Conservation (phyloP, 2,797 vertebrate species). For the Varecia variegata region DNA sequence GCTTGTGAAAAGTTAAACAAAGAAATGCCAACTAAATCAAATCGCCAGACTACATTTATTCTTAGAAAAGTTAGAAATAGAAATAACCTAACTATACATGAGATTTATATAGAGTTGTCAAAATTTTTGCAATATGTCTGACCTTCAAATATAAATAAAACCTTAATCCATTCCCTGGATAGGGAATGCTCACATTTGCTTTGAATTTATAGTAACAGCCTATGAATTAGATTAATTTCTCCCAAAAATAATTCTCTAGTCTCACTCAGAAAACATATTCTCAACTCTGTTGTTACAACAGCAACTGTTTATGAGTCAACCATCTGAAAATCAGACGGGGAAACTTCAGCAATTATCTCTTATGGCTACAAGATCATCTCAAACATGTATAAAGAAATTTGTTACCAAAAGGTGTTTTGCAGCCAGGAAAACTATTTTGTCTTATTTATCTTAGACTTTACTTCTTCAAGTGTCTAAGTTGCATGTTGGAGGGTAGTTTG, state of each 20-base stretch:
- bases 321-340: neutral
- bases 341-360: neutral
- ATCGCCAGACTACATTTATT: neutral
- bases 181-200: neutral
- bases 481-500: neutral
- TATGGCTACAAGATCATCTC: neutral
- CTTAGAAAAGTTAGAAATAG: conserved; percentile 6
- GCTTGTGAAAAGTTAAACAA: neutral
- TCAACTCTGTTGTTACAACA: neutral
- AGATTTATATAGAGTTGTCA: neutral
- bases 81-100: neutral
- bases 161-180: neutral
- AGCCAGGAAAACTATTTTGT: neutral
- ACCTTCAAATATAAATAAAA: conserved; percentile 19
- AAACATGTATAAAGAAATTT: neutral
- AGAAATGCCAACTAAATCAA: neutral
- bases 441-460: neutral
- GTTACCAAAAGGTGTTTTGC: neutral
- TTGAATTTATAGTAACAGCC: neutral
- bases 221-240: conserved; percentile 21
- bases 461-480: neutral
- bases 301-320: neutral
- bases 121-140: neutral
- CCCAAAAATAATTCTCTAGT: neutral
- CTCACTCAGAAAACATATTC: neutral